phyloP scores from a whole-genome alignment of 2,888 invertebrate genomes.

The Rhyacophila evoluta region DNA sequence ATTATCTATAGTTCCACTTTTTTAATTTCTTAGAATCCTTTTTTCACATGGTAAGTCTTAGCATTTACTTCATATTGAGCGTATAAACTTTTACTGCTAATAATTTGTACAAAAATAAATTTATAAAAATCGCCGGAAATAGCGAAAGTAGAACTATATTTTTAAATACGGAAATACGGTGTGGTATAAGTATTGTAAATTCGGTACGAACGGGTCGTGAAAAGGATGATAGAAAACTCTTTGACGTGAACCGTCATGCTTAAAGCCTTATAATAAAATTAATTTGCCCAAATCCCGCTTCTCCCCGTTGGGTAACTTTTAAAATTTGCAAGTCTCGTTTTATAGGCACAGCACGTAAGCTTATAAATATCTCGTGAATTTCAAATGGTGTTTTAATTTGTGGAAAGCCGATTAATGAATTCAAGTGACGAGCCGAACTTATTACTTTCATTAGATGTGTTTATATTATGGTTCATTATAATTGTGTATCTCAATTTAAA shows the following conservation, averaged over 20 bases:
- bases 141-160: too few species aligned
- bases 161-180: neutral
- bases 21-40: too few species aligned
- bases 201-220: neutral
- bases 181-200: neutral
- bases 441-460: neutral
- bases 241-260: conserved; percentile 16
- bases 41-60: too few species aligned
- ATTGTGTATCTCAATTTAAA: neutral
- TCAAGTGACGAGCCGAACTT: neutral
- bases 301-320: neutral
- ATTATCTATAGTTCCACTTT: too few species aligned
- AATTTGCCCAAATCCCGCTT: conserved; percentile 23
- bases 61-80: too few species aligned
- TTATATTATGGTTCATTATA: neutral
- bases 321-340: conserved; percentile 25
- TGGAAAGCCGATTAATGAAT: conserved; percentile 22
- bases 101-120: too few species aligned
- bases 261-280: conserved; percentile 26
- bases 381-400: conserved; percentile 30
- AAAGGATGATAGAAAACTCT: neutral
- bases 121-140: too few species aligned
- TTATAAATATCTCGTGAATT: conserved; percentile 31
- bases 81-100: too few species aligned
- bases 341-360: conserved; percentile 25